Conservation (phyloP, 2,888 invertebrate genomes). For the Oscheius sp. region DNA sequence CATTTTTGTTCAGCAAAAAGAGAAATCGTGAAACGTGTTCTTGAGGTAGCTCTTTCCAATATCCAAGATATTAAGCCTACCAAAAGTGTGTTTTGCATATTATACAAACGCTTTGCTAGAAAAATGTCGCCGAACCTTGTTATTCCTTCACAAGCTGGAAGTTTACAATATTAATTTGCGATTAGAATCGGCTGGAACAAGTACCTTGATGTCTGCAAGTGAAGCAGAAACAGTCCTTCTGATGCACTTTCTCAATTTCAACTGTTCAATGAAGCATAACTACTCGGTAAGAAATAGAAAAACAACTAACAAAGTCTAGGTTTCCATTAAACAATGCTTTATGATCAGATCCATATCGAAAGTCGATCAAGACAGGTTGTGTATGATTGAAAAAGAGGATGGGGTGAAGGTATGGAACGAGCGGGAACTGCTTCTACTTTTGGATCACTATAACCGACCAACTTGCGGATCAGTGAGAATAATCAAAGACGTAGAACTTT, state of each 20-base stretch:
- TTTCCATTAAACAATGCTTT: slow-evolving; percentile 12
- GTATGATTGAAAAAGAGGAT: slow-evolving; percentile 29
- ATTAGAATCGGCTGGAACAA: slow-evolving; percentile 14
- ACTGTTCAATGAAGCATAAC: slow-evolving; percentile 53
- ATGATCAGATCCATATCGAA: neutral
- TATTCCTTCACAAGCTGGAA: slow-evolving; percentile 5
- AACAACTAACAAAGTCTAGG: neutral
- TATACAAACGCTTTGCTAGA: slow-evolving; percentile 12
- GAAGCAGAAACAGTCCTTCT: slow-evolving; percentile 41
- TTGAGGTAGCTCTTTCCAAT: slow-evolving; percentile 58
- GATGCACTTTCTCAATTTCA: slow-evolving; percentile 51
- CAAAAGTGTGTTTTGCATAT: slow-evolving; percentile 46
- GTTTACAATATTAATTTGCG: slow-evolving; percentile 18
- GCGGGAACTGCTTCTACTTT: slow-evolving; percentile 11
- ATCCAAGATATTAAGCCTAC: slow-evolving; percentile 51
- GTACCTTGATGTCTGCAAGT: slow-evolving; percentile 36
- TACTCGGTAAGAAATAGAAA: slow-evolving; percentile 44
- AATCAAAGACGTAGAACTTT: slow-evolving; percentile 55
- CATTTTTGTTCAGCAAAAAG: slow-evolving; percentile 11
- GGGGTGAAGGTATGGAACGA: slow-evolving; percentile 12
- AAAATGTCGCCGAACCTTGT: slow-evolving; percentile 8
- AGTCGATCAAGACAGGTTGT: slow-evolving; percentile 4
- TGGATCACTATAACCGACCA: slow-evolving; percentile 30
- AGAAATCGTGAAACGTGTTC: slow-evolving; percentile 58
- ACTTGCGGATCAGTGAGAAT: slow-evolving; percentile 40